Evolutionary conservation across 1,140 invertebrate species (phyloP), one percentile per base, ranked within the genome.

Genomic region (Bombyx mandarina): DNA sequence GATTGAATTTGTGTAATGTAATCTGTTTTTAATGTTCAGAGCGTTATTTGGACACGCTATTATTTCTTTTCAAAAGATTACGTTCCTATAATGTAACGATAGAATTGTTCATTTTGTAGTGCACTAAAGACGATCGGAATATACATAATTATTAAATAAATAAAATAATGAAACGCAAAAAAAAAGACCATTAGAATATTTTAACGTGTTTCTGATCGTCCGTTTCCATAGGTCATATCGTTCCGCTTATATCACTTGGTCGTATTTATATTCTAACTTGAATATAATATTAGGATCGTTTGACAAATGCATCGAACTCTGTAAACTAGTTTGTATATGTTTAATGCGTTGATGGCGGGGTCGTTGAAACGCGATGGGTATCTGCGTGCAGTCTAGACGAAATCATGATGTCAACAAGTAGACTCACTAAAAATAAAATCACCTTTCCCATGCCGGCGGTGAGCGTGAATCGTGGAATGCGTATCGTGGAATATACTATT

Each of bases 31-130:
- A 71, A 75, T 67, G 59, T 67, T 67, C 67, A 62, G 52, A 43
- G 12, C 12, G 12, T 67, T 67, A 61, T 67, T 73, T 74, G 66
- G 72, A 73, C 65, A 75, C 74, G 72, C 68, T 68, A 59, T 65
- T 61, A 52, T 68, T 35, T 35, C 26, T 5, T 2, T 35, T 35
- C 26, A 5, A 35, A 35, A 35, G 26, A 35, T 35, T 35, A 35
- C 26, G 26, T 35, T 35, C 26, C 0, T 35, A 35, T 5, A 35
- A 35, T 35, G 26, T 35, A 35, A 35, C 26, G 26, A 35, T 35
- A 5, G 26, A 35, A 35, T 35, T 35, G 26, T 35, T 35, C 26
- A 5, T 35, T 1, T 35, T 35, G 26, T 5, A 35, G 26, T 35
- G 26, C 26, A 35, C 26, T 35, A 35, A 3, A 35, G 26, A 3